A percentile compares a stretch with the other conserved stretches of the same genome.
phyloP scores from a whole-genome alignment of 2,888 invertebrate species.

The Rhamnusium bicolor region DNA sequence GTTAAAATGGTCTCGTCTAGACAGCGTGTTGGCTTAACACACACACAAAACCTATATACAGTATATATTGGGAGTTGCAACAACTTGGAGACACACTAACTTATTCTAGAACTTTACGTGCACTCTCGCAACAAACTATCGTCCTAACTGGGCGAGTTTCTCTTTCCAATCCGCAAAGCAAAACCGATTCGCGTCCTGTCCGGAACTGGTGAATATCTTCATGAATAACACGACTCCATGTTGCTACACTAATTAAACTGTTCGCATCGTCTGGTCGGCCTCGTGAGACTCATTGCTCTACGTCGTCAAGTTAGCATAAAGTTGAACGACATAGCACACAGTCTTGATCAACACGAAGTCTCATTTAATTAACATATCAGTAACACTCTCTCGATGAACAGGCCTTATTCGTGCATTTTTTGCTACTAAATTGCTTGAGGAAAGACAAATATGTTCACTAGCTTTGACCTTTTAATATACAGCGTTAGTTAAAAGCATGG shows the following conservation, averaged over 20 bases:
- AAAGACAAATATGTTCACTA: slow-evolving; percentile 20
- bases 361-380: slow-evolving; percentile 12
- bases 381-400: not conserved
- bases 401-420: not conserved
- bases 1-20: slow-evolving; percentile 11
- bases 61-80: slow-evolving; percentile 5
- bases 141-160: not conserved
- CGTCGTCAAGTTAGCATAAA: slow-evolving; percentile 7
- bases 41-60: slow-evolving; percentile 7
- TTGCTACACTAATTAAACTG: slow-evolving; percentile 46
- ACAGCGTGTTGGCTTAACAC: slow-evolving; percentile 14
- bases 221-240: slow-evolving; percentile 34
- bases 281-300: slow-evolving; percentile 24
- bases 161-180: slow-evolving; percentile 36
- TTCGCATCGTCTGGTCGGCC: slow-evolving; percentile 36
- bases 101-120: slow-evolving; percentile 15
- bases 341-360: slow-evolving; percentile 25
- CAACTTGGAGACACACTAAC: slow-evolving; percentile 18
- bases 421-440: not conserved
- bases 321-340: slow-evolving; percentile 36
- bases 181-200: slow-evolving; percentile 40
- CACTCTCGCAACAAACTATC: not conserved
- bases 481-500: no score
- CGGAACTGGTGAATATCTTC: slow-evolving; percentile 35
- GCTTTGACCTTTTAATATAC: no score